These are phyloP conservation scores for Sesia bembeciformis DNA, from an alignment of 2,888 invertebrate genomes.

Conservation along the genomic window DNA sequence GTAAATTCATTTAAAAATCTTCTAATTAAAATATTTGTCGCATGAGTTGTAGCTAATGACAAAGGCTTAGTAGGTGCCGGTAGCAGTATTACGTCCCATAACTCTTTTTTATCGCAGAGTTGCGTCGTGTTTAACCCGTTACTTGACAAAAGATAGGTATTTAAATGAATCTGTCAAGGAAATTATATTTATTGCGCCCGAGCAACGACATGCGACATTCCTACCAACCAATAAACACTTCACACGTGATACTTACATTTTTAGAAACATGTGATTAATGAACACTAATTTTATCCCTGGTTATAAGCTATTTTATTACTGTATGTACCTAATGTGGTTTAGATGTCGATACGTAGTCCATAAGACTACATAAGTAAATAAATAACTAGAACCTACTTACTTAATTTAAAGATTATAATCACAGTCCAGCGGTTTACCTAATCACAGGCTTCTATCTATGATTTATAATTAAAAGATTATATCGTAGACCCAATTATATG, in stretches of 20 bases:
- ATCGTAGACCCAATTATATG: too few relatives aligned
- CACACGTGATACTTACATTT: slow-evolving; percentile 32
- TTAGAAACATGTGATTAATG: slow-evolving; percentile 15
- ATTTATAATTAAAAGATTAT: too few relatives aligned
- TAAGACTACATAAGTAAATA: too few relatives aligned
- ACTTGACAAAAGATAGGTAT: slow-evolving; percentile 75
- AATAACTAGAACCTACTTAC: too few relatives aligned
- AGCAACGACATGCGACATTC: neutral
- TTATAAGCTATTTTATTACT: neutral
- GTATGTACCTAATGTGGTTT: too few relatives aligned
- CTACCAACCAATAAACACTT: slow-evolving; percentile 23
- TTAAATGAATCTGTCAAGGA: slow-evolving; percentile 70
- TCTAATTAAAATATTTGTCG: slow-evolving; percentile 65
- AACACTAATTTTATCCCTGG: neutral
- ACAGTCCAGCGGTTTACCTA: too few relatives aligned
- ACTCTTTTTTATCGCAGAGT: slow-evolving; percentile 64
- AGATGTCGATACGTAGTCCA: too few relatives aligned
- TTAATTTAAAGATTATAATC: too few relatives aligned
- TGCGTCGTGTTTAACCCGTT: slow-evolving; percentile 65
- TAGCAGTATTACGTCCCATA: slow-evolving; percentile 51
- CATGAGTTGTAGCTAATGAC: slow-evolving; percentile 19
- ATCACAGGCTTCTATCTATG: too few relatives aligned
- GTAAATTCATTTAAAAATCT: neutral
- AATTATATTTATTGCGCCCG: slow-evolving; percentile 59
- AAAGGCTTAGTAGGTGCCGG: slow-evolving; percentile 28